Percentiles rank a stretch among this genome's conserved stretches.
Evolutionary conservation across 2,888 invertebrate species (phyloP).

Genomic region (Elmis aenea): DNA sequence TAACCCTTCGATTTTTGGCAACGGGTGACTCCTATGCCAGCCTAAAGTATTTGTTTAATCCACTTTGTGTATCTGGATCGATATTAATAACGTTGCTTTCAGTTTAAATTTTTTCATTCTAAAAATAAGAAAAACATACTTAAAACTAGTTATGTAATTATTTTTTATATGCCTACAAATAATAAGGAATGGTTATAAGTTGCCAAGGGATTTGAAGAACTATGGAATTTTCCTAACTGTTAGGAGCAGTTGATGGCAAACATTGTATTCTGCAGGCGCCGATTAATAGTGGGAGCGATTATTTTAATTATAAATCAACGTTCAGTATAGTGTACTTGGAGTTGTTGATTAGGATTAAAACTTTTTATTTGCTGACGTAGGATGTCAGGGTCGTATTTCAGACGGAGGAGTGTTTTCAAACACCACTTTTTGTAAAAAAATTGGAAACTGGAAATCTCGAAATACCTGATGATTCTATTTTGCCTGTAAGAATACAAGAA

Average conservation of each 20-base stretch:
- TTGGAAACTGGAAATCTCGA: slow-evolving; percentile 3
- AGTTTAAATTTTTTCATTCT: no score
- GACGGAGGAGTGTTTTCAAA: slow-evolving; percentile 33
- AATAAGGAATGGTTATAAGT: slow-evolving; percentile 31
- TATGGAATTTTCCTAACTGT: slow-evolving; percentile 36
- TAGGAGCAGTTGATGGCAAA: slow-evolving; percentile 37
- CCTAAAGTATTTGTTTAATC: slow-evolving; percentile 8
- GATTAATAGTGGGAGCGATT: slow-evolving; percentile 28
- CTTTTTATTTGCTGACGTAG: slow-evolving; percentile 36
- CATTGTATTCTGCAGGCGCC: slow-evolving; percentile 33
- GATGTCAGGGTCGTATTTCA: slow-evolving; percentile 33
- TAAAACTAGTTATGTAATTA: no score
- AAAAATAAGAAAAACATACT: no score
- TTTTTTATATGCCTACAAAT: slow-evolving; percentile 24
- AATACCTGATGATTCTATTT: slow-evolving; percentile 17
- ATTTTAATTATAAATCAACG: slow-evolving; percentile 34
- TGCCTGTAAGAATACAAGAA: slow-evolving; percentile 22
- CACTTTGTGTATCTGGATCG: no score
- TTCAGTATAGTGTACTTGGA: slow-evolving; percentile 39
- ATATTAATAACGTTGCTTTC: no score
- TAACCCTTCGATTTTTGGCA: slow-evolving; percentile 9
- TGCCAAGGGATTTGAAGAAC: slow-evolving; percentile 25
- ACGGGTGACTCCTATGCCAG: slow-evolving; percentile 6
- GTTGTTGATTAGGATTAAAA: slow-evolving; percentile 40
- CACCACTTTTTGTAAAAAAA: slow-evolving; percentile 8